Evolutionary conservation across 2,113 vertebrate genomes (phyloP), one percentile per base, ranked within the genome.

Genomic region (Platysteira castanea): DNA sequence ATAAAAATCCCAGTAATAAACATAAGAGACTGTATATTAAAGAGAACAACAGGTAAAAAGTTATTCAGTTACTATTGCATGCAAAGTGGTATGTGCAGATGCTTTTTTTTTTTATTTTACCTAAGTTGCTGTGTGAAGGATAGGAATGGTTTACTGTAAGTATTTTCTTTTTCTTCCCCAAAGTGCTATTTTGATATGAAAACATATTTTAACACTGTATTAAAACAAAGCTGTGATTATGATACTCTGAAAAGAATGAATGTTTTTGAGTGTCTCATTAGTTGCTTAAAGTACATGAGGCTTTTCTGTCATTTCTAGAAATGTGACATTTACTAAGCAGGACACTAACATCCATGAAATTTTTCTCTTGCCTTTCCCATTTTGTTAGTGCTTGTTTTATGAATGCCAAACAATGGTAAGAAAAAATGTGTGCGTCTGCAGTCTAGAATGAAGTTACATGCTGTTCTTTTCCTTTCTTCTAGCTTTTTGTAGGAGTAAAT

Each of bases 401-500:
- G 10, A 97, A 85, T 94, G 42, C 39, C 53, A 54, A 78, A 87
- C 54, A 73, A 65, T 49, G 64, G 46, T 65, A 93, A 22, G 83
- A 84, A 93, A 97, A 94, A 86, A 87, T 54, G 60, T 60, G 41
- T 83, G 49, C 76, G 33, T 3, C 2, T 63, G 56, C 30, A 64
- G 18, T 78, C n/a, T 77, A 54, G 42, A 70, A 42, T 57, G 26
- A 77, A 71, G 31, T 74, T 47, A 37, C 21, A 57, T 18, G 47
- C 46, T 56, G 15, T 83, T 71, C 47, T 63, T 17, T 70, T 73
- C 27, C 30, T 26, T 87, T 81, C 35, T 79, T 70, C 67, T 63
- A 92, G 39, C 31, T 92, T 95, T 96, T 93, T 97, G 90, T 97
- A 83, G 91, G 93, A 95, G 85, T 97, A 97, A 98, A 97, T 97